These are phyloP conservation scores for Emmelina monodactyla DNA, from an alignment of 2,888 invertebrate genomes.

Conservation along the genomic window DNA sequence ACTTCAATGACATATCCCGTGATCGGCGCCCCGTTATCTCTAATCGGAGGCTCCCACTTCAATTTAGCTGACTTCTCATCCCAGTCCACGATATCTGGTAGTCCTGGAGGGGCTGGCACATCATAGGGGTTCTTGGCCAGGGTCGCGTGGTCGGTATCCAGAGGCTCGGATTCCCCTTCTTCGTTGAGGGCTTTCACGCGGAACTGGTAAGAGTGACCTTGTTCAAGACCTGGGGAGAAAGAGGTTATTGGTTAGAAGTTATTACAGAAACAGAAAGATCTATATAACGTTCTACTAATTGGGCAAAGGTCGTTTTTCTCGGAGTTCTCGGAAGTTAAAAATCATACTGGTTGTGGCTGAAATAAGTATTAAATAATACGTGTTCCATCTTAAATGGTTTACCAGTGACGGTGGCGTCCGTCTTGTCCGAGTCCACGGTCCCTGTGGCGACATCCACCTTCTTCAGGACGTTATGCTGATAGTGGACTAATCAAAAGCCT, in stretches of 20 bases:
- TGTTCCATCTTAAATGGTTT: too few species aligned
- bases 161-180: slow-evolving; percentile 95
- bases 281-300: too few species aligned
- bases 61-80: slow-evolving; percentile 89
- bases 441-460: slow-evolving; percentile 91
- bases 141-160: slow-evolving; percentile 87
- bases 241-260: neutral
- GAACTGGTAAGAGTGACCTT: slow-evolving; percentile 97
- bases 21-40: slow-evolving; percentile 93
- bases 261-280: neutral
- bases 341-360: too few species aligned
- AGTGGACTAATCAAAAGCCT: too few species aligned
- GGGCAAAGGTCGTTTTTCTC: too few species aligned
- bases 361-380: too few species aligned
- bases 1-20: slow-evolving; percentile 92
- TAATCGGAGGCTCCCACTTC: slow-evolving; percentile 89
- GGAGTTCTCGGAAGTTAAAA: too few species aligned
- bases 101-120: slow-evolving; percentile 85
- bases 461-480: slow-evolving; percentile 91
- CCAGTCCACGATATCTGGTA: slow-evolving; percentile 91
- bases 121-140: slow-evolving; percentile 98
- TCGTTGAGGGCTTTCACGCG: slow-evolving; percentile 96
- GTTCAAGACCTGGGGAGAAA: slow-evolving; percentile 76
- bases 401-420: slow-evolving; percentile 80
- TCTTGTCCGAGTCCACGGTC: slow-evolving; percentile 80